Conservation (phyloP, 1,140 invertebrate genomes). For the Radopholus similis region DNA sequence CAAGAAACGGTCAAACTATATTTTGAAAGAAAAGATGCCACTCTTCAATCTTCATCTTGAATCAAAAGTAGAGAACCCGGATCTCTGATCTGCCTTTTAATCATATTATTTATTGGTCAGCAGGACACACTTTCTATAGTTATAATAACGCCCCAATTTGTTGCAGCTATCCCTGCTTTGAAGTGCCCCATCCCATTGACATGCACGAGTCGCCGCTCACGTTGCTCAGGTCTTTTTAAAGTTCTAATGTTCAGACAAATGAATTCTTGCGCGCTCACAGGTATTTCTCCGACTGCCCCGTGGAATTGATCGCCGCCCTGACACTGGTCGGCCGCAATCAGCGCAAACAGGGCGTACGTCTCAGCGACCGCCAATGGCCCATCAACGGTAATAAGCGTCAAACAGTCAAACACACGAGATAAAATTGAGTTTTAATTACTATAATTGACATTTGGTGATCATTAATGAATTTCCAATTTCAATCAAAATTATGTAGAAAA, state of each 20-base stretch:
- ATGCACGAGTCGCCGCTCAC: constrained; percentile 95
- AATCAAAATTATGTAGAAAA: no score
- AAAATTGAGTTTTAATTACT: not conserved
- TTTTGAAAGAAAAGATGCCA: no score
- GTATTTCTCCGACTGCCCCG: constrained; percentile 86
- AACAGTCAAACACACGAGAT: constrained; percentile 66
- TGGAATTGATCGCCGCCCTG: constrained; percentile 87
- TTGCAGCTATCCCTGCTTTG: constrained; percentile 83
- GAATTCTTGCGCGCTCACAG: not conserved
- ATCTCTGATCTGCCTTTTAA: no score
- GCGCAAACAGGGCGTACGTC: constrained; percentile 72
- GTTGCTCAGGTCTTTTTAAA: constrained; percentile 69
- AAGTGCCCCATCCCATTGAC: constrained; percentile 99
- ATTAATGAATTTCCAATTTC: not conserved
- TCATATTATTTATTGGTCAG: not conserved
- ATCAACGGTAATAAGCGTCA: constrained; percentile 2
- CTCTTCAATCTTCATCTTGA: no score
- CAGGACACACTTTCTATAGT: no score
- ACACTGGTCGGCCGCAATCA: constrained; percentile 77
- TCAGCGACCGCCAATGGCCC: constrained; percentile 72
- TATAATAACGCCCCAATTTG: no score
- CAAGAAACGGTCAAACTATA: no score
- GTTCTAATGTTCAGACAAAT: not conserved
- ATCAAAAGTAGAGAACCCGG: no score
- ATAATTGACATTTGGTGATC: not conserved